Conservation (phyloP, 2,113 vertebrate genomes). For the Clarias batrachus region DNA sequence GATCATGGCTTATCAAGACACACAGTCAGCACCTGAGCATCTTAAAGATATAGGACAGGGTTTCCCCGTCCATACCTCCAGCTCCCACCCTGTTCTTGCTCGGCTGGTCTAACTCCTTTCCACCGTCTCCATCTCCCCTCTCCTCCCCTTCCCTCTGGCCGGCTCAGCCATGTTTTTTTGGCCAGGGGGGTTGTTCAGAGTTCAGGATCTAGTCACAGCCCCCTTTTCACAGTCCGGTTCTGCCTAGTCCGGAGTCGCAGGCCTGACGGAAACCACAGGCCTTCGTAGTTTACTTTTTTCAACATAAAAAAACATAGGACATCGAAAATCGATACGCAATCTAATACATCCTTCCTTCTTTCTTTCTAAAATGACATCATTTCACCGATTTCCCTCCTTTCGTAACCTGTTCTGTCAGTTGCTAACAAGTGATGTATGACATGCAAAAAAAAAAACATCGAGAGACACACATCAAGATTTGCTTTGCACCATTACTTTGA, state of each 20-base stretch:
- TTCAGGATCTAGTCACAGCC: slow-evolving; percentile 71
- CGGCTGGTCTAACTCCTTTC: slow-evolving; percentile 18
- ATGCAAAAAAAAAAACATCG: neutral
- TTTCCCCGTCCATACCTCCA: slow-evolving; percentile 45
- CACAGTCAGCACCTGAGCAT: slow-evolving; percentile 56
- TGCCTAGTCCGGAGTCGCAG: slow-evolving; percentile 14
- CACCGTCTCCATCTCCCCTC: slow-evolving; percentile 48
- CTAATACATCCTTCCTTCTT: neutral
- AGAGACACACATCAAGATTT: neutral
- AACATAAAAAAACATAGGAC: neutral
- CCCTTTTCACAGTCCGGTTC: slow-evolving; percentile 45
- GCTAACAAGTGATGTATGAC: neutral
- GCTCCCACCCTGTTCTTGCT: slow-evolving; percentile 13
- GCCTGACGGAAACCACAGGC: slow-evolving; percentile 37
- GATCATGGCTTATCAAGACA: slow-evolving; percentile 58
- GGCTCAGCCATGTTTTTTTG: slow-evolving; percentile 60
- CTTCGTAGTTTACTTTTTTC: slow-evolving; percentile 29
- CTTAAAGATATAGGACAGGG: slow-evolving; percentile 63
- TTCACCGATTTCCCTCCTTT: neutral
- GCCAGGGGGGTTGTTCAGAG: slow-evolving; percentile 70
- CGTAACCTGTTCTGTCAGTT: neutral
- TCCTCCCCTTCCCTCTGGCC: slow-evolving; percentile 60
- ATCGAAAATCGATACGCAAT: neutral
- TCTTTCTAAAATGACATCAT: neutral
- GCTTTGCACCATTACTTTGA: neutral